Base-by-base conservation (phyloP, 2,797 vertebrate species). In the Perodicticus potto region DNA sequence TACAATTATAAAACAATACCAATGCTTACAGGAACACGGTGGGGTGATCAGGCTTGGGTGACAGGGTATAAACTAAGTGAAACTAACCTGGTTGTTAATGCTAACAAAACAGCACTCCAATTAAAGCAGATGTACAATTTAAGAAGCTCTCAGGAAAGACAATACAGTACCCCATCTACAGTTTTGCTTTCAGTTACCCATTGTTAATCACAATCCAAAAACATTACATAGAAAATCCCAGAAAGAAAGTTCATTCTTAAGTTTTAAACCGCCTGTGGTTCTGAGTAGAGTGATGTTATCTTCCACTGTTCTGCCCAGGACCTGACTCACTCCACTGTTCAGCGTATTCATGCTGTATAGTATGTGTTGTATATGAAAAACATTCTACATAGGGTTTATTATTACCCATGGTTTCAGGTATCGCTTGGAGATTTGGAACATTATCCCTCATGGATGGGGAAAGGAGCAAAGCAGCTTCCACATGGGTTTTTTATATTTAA, bases 1-100 rank as follows among this genome's bases (percentile, higher is more conserved):
- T 74, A 91, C 86, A 96, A 93, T 97, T 95, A 96, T 53, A 92
- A 93, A 97, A 89, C 94, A 94, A 95, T 81, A 83, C 67, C 93
- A 95, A 81, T 85, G 91, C 94, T 94, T 96, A 94, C 37, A 94
- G 63, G 32, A 93, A 73, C 34, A 72, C 61, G 92, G 76, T 65
- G 91, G 40, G 43, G 65, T 80, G 74, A 65, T 43, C 27, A 7
- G 3, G n/a, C 10, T 4, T 69, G 13, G 37, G 13, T 76, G 88
- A 86, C 1, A 22, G 11, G 53, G 4, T 19, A 74, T 72, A 90
- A 93, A 90, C 91, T 72, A n/a, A 29, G 22, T 63, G 57, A 87
- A 87, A 73, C 70, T 81, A 69, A 88, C n/a, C 43, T 82, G 63
- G 67, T 34, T 63, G 19, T 83, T 78, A 63, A 53, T 77, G 22